These are phyloP conservation scores for Aphis gossypii DNA, from an alignment of 1,140 invertebrate genomes.

Conservation along the genomic window DNA sequence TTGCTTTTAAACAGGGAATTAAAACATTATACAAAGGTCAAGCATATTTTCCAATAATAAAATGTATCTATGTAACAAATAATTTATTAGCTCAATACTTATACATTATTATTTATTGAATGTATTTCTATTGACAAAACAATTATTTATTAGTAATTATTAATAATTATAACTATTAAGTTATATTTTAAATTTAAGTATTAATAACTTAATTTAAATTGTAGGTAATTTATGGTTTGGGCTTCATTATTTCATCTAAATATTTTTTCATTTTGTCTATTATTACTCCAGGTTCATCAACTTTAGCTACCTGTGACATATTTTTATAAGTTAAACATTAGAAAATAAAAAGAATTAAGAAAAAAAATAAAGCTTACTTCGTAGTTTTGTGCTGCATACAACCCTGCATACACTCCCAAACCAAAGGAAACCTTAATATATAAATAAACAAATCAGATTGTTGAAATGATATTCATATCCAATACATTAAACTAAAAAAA, in stretches of 20 bases:
- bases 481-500: background rate
- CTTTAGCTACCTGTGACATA: constrained; percentile 74
- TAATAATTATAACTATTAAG: background rate
- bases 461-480: background rate
- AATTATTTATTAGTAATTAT: background rate
- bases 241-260: constrained; percentile 60
- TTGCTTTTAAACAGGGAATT: background rate
- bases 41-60: background rate
- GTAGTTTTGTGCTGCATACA: constrained; percentile 84
- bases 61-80: background rate
- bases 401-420: constrained; percentile 78
- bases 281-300: constrained; percentile 78
- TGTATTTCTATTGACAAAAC: background rate
- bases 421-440: constrained; percentile 73
- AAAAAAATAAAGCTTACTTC: constrained; percentile 68
- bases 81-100: background rate
- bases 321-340: constrained; percentile 61
- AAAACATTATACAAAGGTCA: background rate
- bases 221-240: constrained; percentile 13
- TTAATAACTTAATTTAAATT: background rate
- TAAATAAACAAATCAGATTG: background rate
- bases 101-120: background rate
- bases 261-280: constrained; percentile 65
- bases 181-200: background rate
- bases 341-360: background rate